phyloP scores from a whole-genome alignment of 2,888 invertebrate genomes.

The Uloborus plumipes region DNA sequence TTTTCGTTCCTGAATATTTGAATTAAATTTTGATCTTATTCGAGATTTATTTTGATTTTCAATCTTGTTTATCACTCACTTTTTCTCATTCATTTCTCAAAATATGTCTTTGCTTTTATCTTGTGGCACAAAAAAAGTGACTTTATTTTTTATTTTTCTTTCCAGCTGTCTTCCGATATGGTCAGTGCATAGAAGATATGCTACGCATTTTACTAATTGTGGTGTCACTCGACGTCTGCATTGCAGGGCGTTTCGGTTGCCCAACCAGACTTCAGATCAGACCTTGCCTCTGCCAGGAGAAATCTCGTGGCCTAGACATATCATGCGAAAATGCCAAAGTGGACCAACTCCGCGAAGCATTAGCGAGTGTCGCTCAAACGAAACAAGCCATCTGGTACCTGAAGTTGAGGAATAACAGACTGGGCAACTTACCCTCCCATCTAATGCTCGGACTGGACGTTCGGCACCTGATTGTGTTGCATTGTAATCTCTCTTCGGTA shows the following conservation, averaged over 20 bases:
- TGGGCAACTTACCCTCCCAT: conserved; percentile 82
- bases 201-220: neutral
- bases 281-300: conserved; percentile 87
- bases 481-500: conserved; percentile 86
- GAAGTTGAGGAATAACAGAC: conserved; percentile 83
- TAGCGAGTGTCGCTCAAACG: conserved; percentile 60
- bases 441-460: conserved; percentile 89
- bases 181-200: neutral
- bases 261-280: conserved; percentile 64
- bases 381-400: conserved; percentile 77
- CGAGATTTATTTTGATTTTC: too few species aligned
- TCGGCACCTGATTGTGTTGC: conserved; percentile 88
- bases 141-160: neutral
- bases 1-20: too few species aligned
- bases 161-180: neutral
- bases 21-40: too few species aligned
- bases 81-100: too few species aligned
- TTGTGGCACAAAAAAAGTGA: too few species aligned
- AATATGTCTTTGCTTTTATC: too few species aligned
- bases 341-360: conserved; percentile 60
- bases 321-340: conserved; percentile 79
- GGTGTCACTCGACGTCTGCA: neutral
- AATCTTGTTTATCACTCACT: too few species aligned
- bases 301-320: conserved; percentile 85
- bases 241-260: conserved; percentile 59